Percentiles rank a stretch among this genome's conserved stretches.
phyloP scores from a whole-genome alignment of 2,113 vertebrate genomes.

The Protomyctophum bolini region DNA sequence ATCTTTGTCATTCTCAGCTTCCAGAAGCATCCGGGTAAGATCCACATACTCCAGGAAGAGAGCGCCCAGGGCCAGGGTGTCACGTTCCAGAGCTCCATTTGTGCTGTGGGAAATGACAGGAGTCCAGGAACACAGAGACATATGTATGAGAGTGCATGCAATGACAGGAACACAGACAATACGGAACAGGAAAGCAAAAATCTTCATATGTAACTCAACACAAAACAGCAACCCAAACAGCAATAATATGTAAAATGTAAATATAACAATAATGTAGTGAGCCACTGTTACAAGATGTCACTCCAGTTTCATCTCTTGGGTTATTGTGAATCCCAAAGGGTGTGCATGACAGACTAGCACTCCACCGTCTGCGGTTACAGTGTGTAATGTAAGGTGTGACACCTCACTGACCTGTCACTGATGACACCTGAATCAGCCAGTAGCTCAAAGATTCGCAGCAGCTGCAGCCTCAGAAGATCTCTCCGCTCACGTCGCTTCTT shows the following conservation, averaged over 20 bases:
- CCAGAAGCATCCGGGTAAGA: conserved; percentile 93
- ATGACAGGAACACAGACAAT: not conserved
- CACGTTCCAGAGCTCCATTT: conserved; percentile 94
- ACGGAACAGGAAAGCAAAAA: not conserved
- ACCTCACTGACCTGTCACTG: conserved; percentile 89
- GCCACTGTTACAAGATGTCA: not conserved
- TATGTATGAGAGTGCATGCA: not conserved
- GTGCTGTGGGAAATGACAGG: conserved; percentile 76
- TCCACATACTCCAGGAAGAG: conserved; percentile 98
- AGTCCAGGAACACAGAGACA: not conserved
- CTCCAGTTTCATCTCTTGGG: not conserved
- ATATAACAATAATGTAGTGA: too few species aligned
- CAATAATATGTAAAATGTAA: too few species aligned
- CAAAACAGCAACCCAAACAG: not conserved
- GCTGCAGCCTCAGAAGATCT: conserved; percentile 91
- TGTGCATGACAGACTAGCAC: not conserved
- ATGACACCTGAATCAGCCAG: conserved; percentile 95
- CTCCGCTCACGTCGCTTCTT: conserved; percentile 94
- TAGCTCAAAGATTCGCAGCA: conserved; percentile 95
- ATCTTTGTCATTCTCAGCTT: conserved; percentile 93
- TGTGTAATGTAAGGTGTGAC: conserved; percentile 51
- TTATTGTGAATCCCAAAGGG: conserved; percentile 77
- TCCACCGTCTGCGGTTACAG: not conserved
- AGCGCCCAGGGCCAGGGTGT: conserved; percentile 92
- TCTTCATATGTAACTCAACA: not conserved